Evolutionary conservation across 1,140 invertebrate species (phyloP), one percentile per base, ranked within the genome.

Genomic region (Trichonephila inaurata): DNA sequence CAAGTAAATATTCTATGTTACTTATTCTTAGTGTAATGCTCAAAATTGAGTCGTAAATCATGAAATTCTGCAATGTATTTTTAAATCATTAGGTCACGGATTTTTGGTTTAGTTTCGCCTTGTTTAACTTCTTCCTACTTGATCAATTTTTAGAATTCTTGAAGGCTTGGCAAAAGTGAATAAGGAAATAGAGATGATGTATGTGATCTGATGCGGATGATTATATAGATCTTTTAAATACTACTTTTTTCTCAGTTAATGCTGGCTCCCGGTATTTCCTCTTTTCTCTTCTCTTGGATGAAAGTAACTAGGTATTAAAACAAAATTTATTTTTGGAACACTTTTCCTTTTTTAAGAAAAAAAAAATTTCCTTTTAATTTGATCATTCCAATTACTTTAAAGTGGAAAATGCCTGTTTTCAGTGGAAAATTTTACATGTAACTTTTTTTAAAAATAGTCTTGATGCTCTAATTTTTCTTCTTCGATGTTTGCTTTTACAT

Each of bases 61-160:
- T 69, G 2, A 66, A 66, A 24, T 51, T n/a, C 8, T 28, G 8
- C 5, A 8, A 2, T 64, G 16, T 33, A 72, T 33, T 72, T 72
- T 72, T 72, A 33, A 33, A 77, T 33, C 24, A 77, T 16, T 77
- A 77, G 33, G 18, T 77, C 33, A 16, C 28, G 72, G 72, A 77
- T 77, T 40, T 69, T 12, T 14, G 66, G n/a, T 14, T 69, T 77
- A 77, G 72, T 77, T 77, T 77, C 72, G 72, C 72, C 72, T 77
- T 77, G 28, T 77, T 77, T 77, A 77, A 77, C 72, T 33, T 77
- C 28, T 69, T 77, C 72, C 72, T 40, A 14, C 5, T 77, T 33
- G 18, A 77, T 77, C 18, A 77, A 77, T 77, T 18, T 33, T 40
- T 18, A 16, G 18, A 28, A 69, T 51, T 62, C n/a, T 69, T 24